Evolutionary conservation across 1,140 invertebrate species (phyloP).

Genomic region (Steinernema feltiae): DNA sequence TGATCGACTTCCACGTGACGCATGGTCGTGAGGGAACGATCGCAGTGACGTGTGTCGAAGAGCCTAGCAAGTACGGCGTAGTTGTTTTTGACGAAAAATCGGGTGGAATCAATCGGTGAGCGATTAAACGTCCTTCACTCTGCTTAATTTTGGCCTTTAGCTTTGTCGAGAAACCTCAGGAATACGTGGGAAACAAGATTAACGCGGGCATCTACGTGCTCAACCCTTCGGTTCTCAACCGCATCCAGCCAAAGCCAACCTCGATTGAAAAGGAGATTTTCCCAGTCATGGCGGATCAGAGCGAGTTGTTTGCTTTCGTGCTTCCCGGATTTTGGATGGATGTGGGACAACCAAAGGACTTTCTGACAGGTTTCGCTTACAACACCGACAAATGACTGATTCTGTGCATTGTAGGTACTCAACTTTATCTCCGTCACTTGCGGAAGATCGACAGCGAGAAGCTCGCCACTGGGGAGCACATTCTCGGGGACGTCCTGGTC

Average conservation of each 20-base stretch:
- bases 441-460: neutral
- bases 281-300: slow-evolving; percentile 80
- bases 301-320: slow-evolving; percentile 84
- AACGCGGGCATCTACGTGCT: slow-evolving; percentile 98
- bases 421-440: no score
- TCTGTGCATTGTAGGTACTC: slow-evolving; percentile 62
- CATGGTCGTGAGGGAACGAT: no score
- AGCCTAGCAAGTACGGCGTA: slow-evolving; percentile 91
- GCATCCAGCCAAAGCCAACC: slow-evolving; percentile 78
- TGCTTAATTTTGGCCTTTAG: slow-evolving; percentile 46
- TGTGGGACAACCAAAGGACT: slow-evolving; percentile 97
- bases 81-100: slow-evolving; percentile 72
- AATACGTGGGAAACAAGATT: no score
- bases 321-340: slow-evolving; percentile 98
- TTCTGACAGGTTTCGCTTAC: slow-evolving; percentile 72
- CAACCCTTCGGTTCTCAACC: slow-evolving; percentile 77
- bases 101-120: slow-evolving; percentile 77
- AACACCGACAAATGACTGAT: slow-evolving; percentile 72
- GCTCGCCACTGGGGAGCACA: slow-evolving; percentile 68
- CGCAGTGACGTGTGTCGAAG: no score
- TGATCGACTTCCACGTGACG: no score
- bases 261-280: no score
- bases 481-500: slow-evolving; percentile 52
- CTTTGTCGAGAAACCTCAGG: slow-evolving; percentile 92
- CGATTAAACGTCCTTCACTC: neutral